Evolutionary conservation across 1,140 invertebrate genomes (phyloP), one percentile per base, ranked within the genome.

Genomic region (Temnothorax longispinosus): DNA sequence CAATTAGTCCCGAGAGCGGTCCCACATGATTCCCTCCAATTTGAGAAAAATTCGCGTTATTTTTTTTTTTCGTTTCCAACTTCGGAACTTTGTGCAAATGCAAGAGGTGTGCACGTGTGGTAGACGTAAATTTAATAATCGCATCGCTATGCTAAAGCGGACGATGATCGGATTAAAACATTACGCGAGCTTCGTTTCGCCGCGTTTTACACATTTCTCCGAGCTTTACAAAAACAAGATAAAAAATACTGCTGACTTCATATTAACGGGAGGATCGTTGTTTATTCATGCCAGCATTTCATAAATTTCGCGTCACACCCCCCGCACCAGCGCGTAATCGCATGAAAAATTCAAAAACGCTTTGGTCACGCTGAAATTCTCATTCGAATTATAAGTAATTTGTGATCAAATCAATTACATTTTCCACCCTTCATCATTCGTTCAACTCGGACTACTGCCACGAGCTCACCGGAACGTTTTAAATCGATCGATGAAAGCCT

Each of bases 401-500:
- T 74, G 18, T 38, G 72, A 84, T 84, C 18, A 41, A 75, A 84
- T 74, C 54, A 74, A 60, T 84, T 50, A 69, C 18, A 50, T 84
- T 75, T 84, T 60, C 18, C 52, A 72, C 52, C 52, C 56, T 74
- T 82, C 38, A 64, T 3, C 21, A 3, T n/a, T 62, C 58, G 75
- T 38, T 54, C 80, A 60, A 71, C 38, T 71, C 35, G 47, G 11
- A 47, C 27, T 32, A 10, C 21, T 13, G 21, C 35, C 21, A 47
- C 47, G 47, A 54, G 44, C 32, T 35, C 52, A 8, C 18, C 44
- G 13, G 41, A 41, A 75, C n/a, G 32, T 84, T 84, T 84, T 75
- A 84, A 60, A 84, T 84, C 80, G 69, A 84, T 84, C 80, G 69
- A 84, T 75, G 80, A 75, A 75, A 75, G 54, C 69, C 80, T 60